Conservation (phyloP, 2,888 invertebrate species). For the Scrobipalpa costella region DNA sequence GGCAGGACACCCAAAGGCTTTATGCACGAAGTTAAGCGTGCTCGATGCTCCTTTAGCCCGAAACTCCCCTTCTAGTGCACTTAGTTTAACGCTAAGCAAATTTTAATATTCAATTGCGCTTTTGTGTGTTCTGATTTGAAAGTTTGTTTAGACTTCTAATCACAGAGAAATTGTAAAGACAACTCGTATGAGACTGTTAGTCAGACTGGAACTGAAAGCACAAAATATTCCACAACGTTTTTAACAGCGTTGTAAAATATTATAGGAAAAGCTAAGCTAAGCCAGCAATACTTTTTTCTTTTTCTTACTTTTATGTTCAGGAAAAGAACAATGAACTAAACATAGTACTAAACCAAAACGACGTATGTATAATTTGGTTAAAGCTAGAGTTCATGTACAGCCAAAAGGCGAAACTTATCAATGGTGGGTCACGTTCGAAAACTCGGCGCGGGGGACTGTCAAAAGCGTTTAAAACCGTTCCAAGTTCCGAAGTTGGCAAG, state of each 20-base stretch:
- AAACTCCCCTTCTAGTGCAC: constrained; percentile 64
- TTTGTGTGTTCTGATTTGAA: constrained; percentile 37
- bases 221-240: neutral
- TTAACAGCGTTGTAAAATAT: no score
- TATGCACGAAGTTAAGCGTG: constrained; percentile 69
- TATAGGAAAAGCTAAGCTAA: no score
- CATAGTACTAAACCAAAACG: neutral
- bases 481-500: constrained; percentile 57
- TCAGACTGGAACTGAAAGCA: neutral
- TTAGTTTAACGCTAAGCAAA: constrained; percentile 73
- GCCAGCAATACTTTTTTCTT: neutral
- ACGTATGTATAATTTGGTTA: constrained; percentile 5
- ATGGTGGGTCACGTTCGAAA: constrained; percentile 57
- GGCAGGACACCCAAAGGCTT: constrained; percentile 74
- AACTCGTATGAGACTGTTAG: neutral
- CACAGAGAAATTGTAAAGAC: constrained; percentile 10
- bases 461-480: constrained; percentile 59
- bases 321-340: neutral
- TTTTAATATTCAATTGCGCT: constrained; percentile 79
- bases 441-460: constrained; percentile 56
- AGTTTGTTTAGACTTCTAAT: constrained; percentile 16
- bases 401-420: constrained; percentile 46
- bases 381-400: constrained; percentile 25
- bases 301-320: neutral
- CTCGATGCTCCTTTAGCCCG: constrained; percentile 62